A percentile compares a stretch with the other conserved stretches of the same genome.
Conservation (phyloP, 2,888 invertebrate species). For the Embidobia sp. region DNA sequence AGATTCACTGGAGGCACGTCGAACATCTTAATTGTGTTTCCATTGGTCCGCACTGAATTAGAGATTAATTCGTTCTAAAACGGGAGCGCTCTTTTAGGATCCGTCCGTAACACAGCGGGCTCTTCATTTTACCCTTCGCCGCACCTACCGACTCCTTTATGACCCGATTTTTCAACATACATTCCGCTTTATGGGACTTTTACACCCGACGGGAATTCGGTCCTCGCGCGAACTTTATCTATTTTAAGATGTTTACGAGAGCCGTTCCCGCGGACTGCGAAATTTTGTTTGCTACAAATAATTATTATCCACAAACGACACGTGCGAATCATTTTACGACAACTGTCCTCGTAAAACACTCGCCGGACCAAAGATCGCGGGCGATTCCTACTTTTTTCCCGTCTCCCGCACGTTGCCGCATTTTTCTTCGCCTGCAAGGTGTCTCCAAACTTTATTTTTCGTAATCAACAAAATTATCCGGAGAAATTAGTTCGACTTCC, state of each 20-base stretch:
- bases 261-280: conserved; percentile 6
- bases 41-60: background rate
- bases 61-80: background rate
- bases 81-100: no score
- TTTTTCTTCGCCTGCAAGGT: no score
- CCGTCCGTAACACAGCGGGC: background rate
- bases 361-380: conserved; percentile 1
- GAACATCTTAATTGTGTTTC: background rate
- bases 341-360: conserved; percentile 22
- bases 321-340: conserved; percentile 31
- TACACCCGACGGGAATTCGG: conserved; percentile 1
- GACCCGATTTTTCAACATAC: conserved; percentile 31
- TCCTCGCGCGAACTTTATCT: conserved; percentile 17
- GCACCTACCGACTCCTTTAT: conserved; percentile 22
- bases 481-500: no score
- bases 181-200: conserved; percentile 38
- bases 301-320: conserved; percentile 37
- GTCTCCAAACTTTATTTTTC: no score
- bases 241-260: conserved; percentile 49
- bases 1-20: no score
- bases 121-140: conserved; percentile 6
- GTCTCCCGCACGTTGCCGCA: no score
- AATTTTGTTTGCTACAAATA: conserved; percentile 9
- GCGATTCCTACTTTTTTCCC: no score
- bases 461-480: background rate